Conservation (phyloP, 2,113 vertebrate species). For the Indri indri region DNA sequence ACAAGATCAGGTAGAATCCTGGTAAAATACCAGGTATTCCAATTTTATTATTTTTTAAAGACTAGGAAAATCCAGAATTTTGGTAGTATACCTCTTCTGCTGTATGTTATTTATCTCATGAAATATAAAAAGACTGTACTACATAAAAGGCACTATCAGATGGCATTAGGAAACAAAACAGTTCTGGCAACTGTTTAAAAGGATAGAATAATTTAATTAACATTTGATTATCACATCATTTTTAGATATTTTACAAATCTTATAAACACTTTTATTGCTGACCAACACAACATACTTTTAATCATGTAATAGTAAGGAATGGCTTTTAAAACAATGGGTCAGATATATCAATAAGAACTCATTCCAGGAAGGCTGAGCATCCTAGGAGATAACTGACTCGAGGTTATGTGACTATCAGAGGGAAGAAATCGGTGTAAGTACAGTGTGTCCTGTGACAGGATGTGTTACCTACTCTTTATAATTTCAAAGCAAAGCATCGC, state of each 20-base stretch:
- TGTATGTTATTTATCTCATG: not conserved
- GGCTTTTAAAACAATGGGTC: constrained; percentile 25
- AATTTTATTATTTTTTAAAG: constrained; percentile 42
- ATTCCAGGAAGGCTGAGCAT: not conserved
- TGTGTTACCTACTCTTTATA: constrained; percentile 28
- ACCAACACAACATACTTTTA: constrained; percentile 23
- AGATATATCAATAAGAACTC: constrained; percentile 29
- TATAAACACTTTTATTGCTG: not conserved
- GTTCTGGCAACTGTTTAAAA: not conserved
- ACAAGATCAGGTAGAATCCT: not conserved
- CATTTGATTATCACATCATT: not conserved
- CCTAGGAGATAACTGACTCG: not conserved
- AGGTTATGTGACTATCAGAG: not conserved
- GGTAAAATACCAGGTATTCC: not conserved
- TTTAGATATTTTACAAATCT: constrained; percentile 22
- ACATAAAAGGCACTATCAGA: not conserved
- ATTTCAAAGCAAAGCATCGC: constrained; percentile 41
- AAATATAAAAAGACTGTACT: not conserved
- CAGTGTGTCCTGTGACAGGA: not conserved
- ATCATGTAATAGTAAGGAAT: not conserved
- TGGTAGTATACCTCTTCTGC: not conserved
- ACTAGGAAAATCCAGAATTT: constrained; percentile 17
- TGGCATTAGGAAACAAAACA: not conserved
- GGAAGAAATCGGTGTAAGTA: not conserved
- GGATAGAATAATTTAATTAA: not conserved